Conservation (phyloP, 2,113 vertebrate species). For the Heterotis niloticus region DNA sequence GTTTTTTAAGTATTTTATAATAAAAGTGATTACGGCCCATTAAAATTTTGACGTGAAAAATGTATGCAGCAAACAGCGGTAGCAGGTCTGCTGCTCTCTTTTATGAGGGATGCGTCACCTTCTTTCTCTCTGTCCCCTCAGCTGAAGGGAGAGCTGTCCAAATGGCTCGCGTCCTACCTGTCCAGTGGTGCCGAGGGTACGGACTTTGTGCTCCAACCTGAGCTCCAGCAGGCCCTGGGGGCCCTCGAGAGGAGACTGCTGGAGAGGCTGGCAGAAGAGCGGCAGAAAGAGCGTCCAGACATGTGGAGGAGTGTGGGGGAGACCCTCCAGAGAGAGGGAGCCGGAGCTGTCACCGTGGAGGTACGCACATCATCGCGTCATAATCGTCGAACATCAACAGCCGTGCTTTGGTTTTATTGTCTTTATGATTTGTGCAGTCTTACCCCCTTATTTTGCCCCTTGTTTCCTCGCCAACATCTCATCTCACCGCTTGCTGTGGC, state of each 20-base stretch:
- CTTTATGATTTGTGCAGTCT: too few relatives aligned
- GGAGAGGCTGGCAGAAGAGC: slow-evolving; percentile 27
- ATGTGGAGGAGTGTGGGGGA: slow-evolving; percentile 36
- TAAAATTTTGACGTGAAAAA: too few relatives aligned
- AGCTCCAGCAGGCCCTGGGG: slow-evolving; percentile 46
- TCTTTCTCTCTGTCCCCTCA: background rate
- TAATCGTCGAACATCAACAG: background rate
- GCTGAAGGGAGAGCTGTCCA: slow-evolving; percentile 40
- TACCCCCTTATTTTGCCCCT: too few relatives aligned
- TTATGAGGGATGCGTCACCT: background rate
- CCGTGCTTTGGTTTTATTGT: too few relatives aligned
- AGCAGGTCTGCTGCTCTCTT: background rate
- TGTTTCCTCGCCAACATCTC: too few relatives aligned
- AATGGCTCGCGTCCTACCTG: slow-evolving; percentile 37
- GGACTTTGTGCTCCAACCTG: slow-evolving; percentile 33
- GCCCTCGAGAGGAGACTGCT: slow-evolving; percentile 39
- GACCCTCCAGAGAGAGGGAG: slow-evolving; percentile 37
- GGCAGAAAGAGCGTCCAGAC: slow-evolving; percentile 25
- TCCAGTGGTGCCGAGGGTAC: background rate
- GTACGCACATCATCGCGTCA: too few relatives aligned
- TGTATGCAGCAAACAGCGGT: too few relatives aligned
- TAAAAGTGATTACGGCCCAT: too few relatives aligned
- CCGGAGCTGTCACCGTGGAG: slow-evolving; percentile 37
- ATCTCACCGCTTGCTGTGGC: too few relatives aligned
- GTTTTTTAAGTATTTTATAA: too few relatives aligned